Conservation (phyloP, 2,797 vertebrate species). For the Enteromius thamalakanensis region DNA sequence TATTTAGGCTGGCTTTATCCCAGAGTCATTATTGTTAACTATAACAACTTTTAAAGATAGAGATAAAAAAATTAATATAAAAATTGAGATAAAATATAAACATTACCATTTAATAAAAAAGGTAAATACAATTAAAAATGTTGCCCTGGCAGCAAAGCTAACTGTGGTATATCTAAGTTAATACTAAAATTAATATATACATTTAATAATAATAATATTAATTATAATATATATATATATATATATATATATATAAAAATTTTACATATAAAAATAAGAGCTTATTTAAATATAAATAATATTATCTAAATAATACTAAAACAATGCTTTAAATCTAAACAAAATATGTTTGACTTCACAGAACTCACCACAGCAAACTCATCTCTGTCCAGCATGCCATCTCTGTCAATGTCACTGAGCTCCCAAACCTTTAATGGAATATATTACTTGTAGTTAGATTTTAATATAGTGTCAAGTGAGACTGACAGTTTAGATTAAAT, state of each 20-base stretch:
- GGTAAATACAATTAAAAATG: neutral
- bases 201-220: too few species aligned
- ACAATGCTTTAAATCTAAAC: neutral
- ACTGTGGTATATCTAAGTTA: neutral
- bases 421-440: slow-evolving; percentile 89
- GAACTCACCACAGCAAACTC: slow-evolving; percentile 92
- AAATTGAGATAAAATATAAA: neutral
- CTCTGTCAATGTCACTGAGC: slow-evolving; percentile 94
- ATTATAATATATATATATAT: too few species aligned
- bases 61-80: too few species aligned
- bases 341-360: slow-evolving; percentile 80
- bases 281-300: neutral
- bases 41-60: neutral
- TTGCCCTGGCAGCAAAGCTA: neutral
- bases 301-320: neutral
- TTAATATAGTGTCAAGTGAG: neutral
- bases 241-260: too few species aligned
- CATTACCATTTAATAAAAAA: too few species aligned
- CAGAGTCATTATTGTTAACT: neutral
- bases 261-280: neutral
- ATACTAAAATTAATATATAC: neutral
- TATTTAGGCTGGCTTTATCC: neutral
- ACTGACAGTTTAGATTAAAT: neutral
- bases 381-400: slow-evolving; percentile 96
- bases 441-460: neutral